Base-by-base conservation (phyloP, 2,888 invertebrate species). In the Andrena bucephala region DNA sequence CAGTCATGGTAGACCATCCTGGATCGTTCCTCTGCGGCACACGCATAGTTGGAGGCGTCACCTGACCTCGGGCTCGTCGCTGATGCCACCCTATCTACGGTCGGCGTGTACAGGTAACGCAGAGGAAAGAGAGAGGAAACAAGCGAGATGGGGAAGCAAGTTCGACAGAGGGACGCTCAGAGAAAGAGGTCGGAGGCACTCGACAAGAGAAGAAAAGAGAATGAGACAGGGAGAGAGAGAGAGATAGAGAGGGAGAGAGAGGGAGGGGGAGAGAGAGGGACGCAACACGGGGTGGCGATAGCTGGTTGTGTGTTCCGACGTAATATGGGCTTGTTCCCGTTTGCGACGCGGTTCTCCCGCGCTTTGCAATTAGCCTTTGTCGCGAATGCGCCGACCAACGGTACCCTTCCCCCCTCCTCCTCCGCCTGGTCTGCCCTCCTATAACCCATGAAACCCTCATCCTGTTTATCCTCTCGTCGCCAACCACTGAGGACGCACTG, bases 281-380 rank as follows among this genome's bases (percentile, higher is more conserved):
- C 13, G n/a, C n/a, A 20, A 20, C 31, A 54, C n/a, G 50, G 29
- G 57, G 52, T 54, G 54, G 31, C 57, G 72, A 75, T 54, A 29
- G 79, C 10, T 63, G 81, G 70, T 75, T 85, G 89, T 91, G 88
- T 92, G 91, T 91, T 91, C 89, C 89, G 88, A 86, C 90, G 90
- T 93, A 93, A 93, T 93, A 93, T 92, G 89, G 91, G 92, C 91
- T 92, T 93, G 93, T 93, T 89, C 90, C 85, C 90, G 91, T 87
- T 91, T 89, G 89, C 90, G 81, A 89, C 89, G 89, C 85, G 89
- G 89, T 89, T 91, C 90, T 85, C 87, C 87, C 90, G 90, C 91
- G 91, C 91, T 91, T 92, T 89, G 92, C 93, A 94, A 93, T 93
- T 93, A 94, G 92, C 93, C 93, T 94, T 93, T 93, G 93, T 93